phyloP scores from a whole-genome alignment of 2,888 invertebrate species.

The Troilus luridus region DNA sequence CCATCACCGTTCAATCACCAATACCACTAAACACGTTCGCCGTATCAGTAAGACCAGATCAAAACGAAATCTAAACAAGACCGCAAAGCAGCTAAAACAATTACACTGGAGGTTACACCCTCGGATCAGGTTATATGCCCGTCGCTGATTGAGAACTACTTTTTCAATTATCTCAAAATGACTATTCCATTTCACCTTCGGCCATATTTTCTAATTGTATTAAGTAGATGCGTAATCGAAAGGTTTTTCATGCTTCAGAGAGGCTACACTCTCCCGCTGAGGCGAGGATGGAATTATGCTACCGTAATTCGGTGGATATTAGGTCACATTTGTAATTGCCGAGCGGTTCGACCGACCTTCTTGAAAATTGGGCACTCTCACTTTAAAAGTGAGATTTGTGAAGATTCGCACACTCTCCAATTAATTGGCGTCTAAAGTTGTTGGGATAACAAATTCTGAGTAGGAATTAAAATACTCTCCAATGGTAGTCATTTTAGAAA shows the following conservation, averaged over 20 bases:
- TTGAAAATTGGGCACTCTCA: conserved; percentile 9
- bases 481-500: too few relatives aligned
- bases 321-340: conserved; percentile 22
- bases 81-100: not conserved
- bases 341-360: not conserved
- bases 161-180: conserved; percentile 22
- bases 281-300: not conserved
- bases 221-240: not conserved
- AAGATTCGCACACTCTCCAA: conserved; percentile 15
- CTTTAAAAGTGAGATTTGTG: conserved; percentile 7
- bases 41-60: not conserved
- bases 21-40: not conserved
- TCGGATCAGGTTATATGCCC: not conserved
- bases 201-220: conserved; percentile 8
- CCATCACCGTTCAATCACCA: not conserved
- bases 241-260: not conserved
- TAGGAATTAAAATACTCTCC: not conserved
- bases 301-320: not conserved
- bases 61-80: not conserved
- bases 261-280: not conserved
- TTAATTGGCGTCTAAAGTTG: not conserved
- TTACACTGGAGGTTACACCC: not conserved
- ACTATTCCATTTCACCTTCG: conserved; percentile 1
- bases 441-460: not conserved
- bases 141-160: not conserved